Conservation (phyloP, 2,888 invertebrate genomes). For the Lithosia quadra region DNA sequence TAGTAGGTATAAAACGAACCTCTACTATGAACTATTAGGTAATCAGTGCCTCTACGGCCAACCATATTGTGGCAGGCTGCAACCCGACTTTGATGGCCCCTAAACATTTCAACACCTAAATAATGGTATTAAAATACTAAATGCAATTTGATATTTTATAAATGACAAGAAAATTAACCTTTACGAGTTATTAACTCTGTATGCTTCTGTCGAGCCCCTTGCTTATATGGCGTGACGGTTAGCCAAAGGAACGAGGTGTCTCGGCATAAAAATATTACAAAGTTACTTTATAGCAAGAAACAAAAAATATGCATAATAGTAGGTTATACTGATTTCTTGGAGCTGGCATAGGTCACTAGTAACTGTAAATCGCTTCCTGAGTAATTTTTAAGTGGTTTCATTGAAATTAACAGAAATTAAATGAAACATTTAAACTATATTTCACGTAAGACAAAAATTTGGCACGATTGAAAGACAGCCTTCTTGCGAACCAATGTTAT, state of each 20-base stretch:
- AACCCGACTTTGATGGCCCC: not conserved
- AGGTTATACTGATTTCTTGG: not conserved
- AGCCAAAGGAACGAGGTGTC: conserved; percentile 21
- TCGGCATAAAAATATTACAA: conserved; percentile 15
- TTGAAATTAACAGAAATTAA: conserved; percentile 16
- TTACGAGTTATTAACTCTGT: conserved; percentile 38
- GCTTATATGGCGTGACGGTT: conserved; percentile 44
- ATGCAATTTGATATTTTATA: conserved; percentile 40
- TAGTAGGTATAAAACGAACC: no score
- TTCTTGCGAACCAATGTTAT: no score
- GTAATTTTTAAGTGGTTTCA: not conserved
- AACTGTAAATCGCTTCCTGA: conserved; percentile 14
- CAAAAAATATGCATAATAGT: not conserved
- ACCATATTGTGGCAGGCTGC: not conserved
- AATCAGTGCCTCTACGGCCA: no score
- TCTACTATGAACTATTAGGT: no score
- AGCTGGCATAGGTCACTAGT: conserved; percentile 5
- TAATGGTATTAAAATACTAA: conserved; percentile 11
- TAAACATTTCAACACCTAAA: not conserved
- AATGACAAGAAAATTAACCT: conserved; percentile 53
- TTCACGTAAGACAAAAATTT: not conserved
- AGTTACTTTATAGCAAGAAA: conserved; percentile 4
- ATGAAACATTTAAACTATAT: no score
- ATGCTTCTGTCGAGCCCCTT: conserved; percentile 36
- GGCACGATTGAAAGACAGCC: not conserved